A percentile compares a stretch with the other conserved stretches of the same genome.
phyloP scores from a whole-genome alignment of 2,113 vertebrate genomes.

The Nematolebias whitei region DNA sequence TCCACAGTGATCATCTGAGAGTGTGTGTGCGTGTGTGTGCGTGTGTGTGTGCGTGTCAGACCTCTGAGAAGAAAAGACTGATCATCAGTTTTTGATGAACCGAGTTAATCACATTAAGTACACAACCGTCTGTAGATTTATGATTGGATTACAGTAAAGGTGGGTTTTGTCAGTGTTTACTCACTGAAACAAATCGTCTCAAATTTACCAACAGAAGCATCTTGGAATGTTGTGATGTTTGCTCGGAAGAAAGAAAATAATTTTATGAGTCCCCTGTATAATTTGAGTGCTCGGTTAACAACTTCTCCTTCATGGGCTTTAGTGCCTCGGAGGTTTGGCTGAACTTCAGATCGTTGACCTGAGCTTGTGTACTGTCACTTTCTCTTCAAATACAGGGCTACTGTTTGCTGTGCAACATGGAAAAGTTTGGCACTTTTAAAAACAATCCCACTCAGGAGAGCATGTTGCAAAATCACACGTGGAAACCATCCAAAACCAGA shows the following conservation, averaged over 20 bases:
- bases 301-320: conserved; percentile 55
- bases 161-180: not conserved
- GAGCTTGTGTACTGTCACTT: conserved; percentile 74
- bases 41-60: not conserved
- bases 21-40: not conserved
- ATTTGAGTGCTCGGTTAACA: conserved; percentile 48
- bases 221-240: conserved; percentile 45
- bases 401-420: conserved; percentile 75
- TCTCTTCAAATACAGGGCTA: conserved; percentile 78
- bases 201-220: not conserved
- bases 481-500: not conserved
- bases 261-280: conserved; percentile 45
- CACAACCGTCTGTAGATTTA: conserved; percentile 4
- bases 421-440: conserved; percentile 34
- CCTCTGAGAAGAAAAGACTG: not conserved
- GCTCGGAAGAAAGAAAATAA: conserved; percentile 30
- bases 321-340: conserved; percentile 53
- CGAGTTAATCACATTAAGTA: conserved; percentile 46
- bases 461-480: not conserved
- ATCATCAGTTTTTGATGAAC: conserved; percentile 24
- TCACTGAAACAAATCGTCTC: conserved; percentile 15
- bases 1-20: conserved; percentile 11
- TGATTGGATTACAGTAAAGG: conserved; percentile 27
- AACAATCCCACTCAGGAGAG: conserved; percentile 16
- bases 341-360: conserved; percentile 82